These are phyloP conservation scores for Coptodon rendalli DNA, from an alignment of 2,113 vertebrate species.

Conservation along the genomic window DNA sequence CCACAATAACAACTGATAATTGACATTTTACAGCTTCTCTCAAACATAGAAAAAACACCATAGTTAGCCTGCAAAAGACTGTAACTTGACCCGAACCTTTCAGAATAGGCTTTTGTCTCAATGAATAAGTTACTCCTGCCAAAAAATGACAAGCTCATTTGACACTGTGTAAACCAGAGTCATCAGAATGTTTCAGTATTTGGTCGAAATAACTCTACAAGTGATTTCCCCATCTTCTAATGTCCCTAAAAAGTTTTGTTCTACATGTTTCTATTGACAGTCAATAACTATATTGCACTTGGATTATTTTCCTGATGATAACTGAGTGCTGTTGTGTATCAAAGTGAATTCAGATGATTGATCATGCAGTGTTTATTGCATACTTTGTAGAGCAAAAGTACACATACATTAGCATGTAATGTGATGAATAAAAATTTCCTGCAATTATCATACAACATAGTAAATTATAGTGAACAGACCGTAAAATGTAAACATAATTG, in stretches of 20 bases:
- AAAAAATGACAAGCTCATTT: neutral
- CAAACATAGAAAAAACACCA: neutral
- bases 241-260: neutral
- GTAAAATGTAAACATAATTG: neutral
- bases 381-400: neutral
- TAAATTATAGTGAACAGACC: neutral
- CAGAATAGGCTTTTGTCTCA: neutral
- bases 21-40: neutral
- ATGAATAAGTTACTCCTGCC: neutral
- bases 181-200: neutral
- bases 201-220: neutral
- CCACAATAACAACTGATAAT: neutral
- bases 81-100: neutral
- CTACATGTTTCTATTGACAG: neutral
- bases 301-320: neutral
- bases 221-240: neutral
- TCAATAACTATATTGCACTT: neutral
- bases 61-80: neutral
- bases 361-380: neutral
- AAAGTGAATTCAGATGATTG: neutral
- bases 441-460: neutral
- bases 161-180: neutral
- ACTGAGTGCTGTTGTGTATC: neutral
- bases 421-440: neutral
- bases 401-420: neutral